Conservation (phyloP, 2,888 invertebrate genomes). For the Eutolmus rufibarbis region DNA sequence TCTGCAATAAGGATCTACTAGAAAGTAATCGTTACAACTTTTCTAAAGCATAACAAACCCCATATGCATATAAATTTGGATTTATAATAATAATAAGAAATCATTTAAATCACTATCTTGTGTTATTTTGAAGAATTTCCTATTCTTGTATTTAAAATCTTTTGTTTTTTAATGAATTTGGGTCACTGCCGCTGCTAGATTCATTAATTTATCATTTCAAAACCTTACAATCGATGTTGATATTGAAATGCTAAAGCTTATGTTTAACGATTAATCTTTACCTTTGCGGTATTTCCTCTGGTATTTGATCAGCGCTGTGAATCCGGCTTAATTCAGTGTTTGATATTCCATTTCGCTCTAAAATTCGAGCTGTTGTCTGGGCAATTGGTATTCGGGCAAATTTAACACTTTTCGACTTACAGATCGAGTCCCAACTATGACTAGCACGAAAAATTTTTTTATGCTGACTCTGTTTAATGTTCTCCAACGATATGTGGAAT, state of each 20-base stretch:
- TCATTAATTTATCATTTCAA: background rate
- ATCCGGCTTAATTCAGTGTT: conserved; percentile 47
- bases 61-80: too few species aligned
- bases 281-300: conserved; percentile 34
- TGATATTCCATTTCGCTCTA: conserved; percentile 53
- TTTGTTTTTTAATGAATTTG: too few species aligned
- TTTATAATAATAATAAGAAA: too few species aligned
- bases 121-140: too few species aligned
- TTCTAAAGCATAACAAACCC: too few species aligned
- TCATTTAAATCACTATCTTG: too few species aligned
- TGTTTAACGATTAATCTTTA: background rate
- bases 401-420: conserved; percentile 43
- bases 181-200: too few species aligned
- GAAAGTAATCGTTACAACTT: too few species aligned
- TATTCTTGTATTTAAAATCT: too few species aligned
- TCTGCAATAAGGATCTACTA: too few species aligned
- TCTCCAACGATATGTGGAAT: conserved; percentile 48
- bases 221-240: background rate
- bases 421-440: conserved; percentile 53
- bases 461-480: conserved; percentile 36
- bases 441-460: conserved; percentile 48
- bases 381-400: conserved; percentile 53
- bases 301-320: conserved; percentile 19
- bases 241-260: background rate
- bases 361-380: conserved; percentile 53